Evolutionary conservation across 2,113 vertebrate genomes (phyloP).

Genomic region (Anthoscopus minutus): DNA sequence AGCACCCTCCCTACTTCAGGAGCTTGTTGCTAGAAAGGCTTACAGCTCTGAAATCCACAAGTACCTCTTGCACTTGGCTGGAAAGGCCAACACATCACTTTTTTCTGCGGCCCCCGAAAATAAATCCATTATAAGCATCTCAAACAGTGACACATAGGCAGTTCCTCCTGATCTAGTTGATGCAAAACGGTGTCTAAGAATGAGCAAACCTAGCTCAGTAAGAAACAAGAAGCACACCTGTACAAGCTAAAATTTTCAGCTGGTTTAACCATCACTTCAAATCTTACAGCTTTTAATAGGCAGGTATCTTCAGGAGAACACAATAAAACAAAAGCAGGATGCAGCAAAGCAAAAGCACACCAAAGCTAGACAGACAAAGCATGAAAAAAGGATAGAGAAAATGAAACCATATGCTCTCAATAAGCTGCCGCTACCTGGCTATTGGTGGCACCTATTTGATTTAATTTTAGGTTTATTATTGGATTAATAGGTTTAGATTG

Average conservation of each 20-base stretch:
- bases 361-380: background rate
- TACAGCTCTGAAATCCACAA: background rate
- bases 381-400: background rate
- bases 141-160: background rate
- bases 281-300: background rate
- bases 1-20: constrained; percentile 21
- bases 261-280: background rate
- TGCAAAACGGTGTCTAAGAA: background rate
- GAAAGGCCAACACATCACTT: background rate
- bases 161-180: background rate
- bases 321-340: background rate
- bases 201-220: background rate
- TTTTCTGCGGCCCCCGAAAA: background rate
- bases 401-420: background rate
- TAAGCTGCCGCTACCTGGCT: background rate
- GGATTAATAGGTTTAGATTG: background rate
- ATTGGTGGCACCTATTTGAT: background rate
- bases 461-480: background rate
- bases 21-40: background rate
- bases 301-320: background rate
- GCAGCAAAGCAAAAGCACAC: background rate
- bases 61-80: background rate
- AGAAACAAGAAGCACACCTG: background rate
- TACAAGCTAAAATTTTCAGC: background rate
- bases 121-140: background rate